Evolutionary conservation across 2,888 invertebrate species (phyloP), one percentile per base, ranked within the genome.

Genomic region (Stenotaenia linearis): DNA sequence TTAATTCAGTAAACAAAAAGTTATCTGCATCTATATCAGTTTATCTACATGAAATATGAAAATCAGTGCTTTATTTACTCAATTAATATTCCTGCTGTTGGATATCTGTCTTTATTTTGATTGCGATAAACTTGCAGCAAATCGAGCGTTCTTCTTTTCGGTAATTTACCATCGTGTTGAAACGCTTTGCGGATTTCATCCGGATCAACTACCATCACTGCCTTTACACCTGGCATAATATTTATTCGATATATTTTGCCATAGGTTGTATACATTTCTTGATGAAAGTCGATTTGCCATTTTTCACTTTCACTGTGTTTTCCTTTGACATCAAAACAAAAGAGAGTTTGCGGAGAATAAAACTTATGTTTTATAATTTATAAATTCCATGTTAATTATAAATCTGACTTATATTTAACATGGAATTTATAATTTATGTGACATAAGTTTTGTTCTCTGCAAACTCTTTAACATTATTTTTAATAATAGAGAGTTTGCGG

Each of bases 1-100:
- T 12, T 5, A 74, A 74, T 25, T 4, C 6, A 74, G 18, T 6
- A 6, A 74, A 74, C 7, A 30, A 18, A 23, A 12, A n/a, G n/a
- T n/a, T n/a, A n/a, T n/a, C n/a, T n/a, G n/a, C n/a, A n/a, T n/a
- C n/a, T n/a, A n/a, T n/a, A n/a, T n/a, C n/a, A n/a, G n/a, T n/a
- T n/a, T n/a, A n/a, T n/a, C n/a, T n/a, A n/a, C n/a, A n/a, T n/a
- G n/a, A n/a, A n/a, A n/a, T n/a, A n/a, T n/a, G n/a, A n/a, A n/a
- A n/a, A n/a, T n/a, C n/a, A n/a, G n/a, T n/a, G n/a, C n/a, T n/a
- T 74, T 76, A 32, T 30, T 32, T 28, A 76, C 76, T 76, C 76
- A 4, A 30, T 18, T 28, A 76, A 30, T n/a, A 76, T 76, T n/a
- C 76, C 76, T n/a, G 76, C 25, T 9, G 76, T 9, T 15, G 30